Percentiles rank a stretch among this genome's conserved stretches.
Evolutionary conservation across 1,140 invertebrate species (phyloP).

Genomic region (Saxidomus purpurata): DNA sequence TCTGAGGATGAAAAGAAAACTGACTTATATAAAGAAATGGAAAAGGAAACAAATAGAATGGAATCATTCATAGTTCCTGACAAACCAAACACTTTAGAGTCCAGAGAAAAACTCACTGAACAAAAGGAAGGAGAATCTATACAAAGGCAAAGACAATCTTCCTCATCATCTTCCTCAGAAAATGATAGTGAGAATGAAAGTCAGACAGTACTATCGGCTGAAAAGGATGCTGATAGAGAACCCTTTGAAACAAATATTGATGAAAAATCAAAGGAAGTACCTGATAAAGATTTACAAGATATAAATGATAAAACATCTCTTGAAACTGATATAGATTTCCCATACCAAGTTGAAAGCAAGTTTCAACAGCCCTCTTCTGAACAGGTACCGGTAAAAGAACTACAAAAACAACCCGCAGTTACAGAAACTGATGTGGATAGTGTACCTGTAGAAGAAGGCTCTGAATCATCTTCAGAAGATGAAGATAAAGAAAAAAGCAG

Average conservation of each 20-base stretch:
- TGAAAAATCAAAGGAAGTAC: neutral
- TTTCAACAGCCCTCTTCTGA: neutral
- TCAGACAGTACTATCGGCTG: neutral
- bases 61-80: constrained; percentile 41
- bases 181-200: constrained; percentile 1
- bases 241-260: constrained; percentile 32
- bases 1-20: no score
- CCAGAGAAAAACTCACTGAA: neutral
- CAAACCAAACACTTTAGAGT: neutral
- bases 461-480: neutral
- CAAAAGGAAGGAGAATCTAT: neutral
- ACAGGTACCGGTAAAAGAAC: neutral
- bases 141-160: neutral
- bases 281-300: neutral
- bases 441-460: no score
- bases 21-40: neutral
- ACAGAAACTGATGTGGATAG: no score
- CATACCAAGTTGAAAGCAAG: neutral
- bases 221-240: no score
- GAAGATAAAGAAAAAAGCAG: constrained; percentile 20
- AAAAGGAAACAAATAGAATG: constrained; percentile 52
- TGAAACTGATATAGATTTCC: constrained; percentile 33
- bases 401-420: no score
- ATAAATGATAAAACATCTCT: neutral
- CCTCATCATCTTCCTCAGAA: neutral